These are phyloP conservation scores for Athripsodes cinereus DNA, from an alignment of 2,888 invertebrate species.

Conservation along the genomic window DNA sequence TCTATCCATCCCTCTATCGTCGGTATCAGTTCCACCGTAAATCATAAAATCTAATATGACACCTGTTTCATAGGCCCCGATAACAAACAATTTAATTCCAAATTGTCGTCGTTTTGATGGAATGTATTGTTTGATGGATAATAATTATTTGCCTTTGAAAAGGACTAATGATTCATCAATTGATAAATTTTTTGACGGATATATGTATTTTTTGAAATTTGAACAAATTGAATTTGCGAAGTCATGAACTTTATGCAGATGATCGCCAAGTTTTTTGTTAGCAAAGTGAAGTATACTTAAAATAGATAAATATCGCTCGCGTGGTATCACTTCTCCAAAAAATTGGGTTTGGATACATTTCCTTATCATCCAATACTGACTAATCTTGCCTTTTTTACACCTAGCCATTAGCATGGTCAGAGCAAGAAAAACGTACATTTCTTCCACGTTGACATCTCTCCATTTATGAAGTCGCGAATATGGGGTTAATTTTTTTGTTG, in stretches of 20 bases:
- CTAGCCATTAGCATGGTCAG: background rate
- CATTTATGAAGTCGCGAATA: background rate
- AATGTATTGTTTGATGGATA: constrained; percentile 5
- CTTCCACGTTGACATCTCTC: background rate
- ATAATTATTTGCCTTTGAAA: constrained; percentile 5
- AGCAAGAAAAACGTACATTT: background rate
- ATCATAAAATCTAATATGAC: constrained; percentile 7
- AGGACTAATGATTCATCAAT: constrained; percentile 1
- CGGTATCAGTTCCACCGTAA: constrained; percentile 5
- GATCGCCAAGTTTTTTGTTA: background rate
- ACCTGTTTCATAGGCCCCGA: background rate
- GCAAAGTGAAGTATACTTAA: background rate
- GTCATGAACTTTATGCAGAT: background rate
- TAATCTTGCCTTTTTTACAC: background rate
- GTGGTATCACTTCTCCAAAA: background rate
- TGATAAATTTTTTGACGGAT: background rate
- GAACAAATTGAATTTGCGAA: background rate
- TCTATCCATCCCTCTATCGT: background rate
- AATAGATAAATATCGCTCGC: background rate
- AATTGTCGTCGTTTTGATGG: constrained; percentile 3
- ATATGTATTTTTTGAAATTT: background rate
- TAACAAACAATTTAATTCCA: constrained; percentile 12
- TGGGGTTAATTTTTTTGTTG: background rate
- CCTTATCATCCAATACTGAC: background rate
- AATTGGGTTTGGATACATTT: background rate